Base-by-base conservation (phyloP, 2,888 invertebrate genomes). In the Lingula anatina region DNA sequence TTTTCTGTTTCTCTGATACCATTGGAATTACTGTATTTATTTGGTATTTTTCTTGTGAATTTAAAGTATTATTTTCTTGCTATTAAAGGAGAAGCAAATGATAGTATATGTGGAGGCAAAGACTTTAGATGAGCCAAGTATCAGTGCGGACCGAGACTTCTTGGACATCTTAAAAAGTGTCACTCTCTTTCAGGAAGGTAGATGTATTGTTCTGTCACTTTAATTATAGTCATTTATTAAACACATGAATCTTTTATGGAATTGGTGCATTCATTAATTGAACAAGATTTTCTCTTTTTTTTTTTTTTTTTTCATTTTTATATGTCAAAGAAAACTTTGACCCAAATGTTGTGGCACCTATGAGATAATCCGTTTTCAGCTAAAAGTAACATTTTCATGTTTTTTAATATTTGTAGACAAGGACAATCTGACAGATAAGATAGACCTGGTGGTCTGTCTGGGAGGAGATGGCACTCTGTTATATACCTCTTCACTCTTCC, bases 381-480 rank as follows among this genome's bases (percentile, higher is more conserved):
- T 39, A 9, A 31, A 31, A 15, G 9, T 31, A 31, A 12, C 9
- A 15, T 18, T 38, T 4, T 41, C 41, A 45, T 25, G n/a, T n/a
- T n/a, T 25, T 25, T 20, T 37, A 24, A 44, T 44, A 36, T 31
- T 55, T 60, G 25, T 55, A 77, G 77, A 90, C 54, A 89, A 90
- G 46, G 94, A 95, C 76, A 92, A 94, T 78, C 83, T 96, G 51
- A 93, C 93, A 15, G 93, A 94, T 79, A 90, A 92, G 77, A 93
- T 96, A 59, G 96, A 96, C 80, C 94, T 96, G 73, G 94, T 96
- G 65, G 88, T 96, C 52, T 95, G 95, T 71, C 81, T 96, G 41
- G 96, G 96, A 1, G 96, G 96, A 12, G 96, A 96, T 76, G 96
- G 96, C n/a, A 96, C 96, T 0, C 80, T 96, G 20, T 79, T 96